phyloP scores from a whole-genome alignment of 2,797 vertebrate species.

The Serranus cabrilla region DNA sequence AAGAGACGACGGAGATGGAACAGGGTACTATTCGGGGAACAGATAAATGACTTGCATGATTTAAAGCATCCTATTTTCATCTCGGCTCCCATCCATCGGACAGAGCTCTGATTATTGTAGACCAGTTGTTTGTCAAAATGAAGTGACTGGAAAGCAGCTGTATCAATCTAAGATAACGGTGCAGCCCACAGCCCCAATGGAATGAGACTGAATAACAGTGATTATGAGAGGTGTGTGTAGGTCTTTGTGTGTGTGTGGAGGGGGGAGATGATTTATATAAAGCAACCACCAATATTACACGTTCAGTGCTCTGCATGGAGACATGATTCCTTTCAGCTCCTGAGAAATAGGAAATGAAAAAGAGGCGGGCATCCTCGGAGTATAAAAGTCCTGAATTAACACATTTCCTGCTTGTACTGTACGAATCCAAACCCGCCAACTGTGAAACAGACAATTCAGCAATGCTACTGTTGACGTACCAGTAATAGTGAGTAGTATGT shows the following conservation, averaged over 20 bases:
- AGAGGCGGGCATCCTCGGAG: not conserved
- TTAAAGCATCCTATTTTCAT: constrained; percentile 65
- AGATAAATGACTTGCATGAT: constrained; percentile 73
- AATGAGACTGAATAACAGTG: constrained; percentile 36
- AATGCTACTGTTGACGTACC: not conserved
- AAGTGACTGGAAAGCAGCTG: constrained; percentile 50
- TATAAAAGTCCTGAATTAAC: constrained; percentile 7
- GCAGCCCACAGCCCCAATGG: constrained; percentile 18
- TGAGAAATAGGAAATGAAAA: constrained; percentile 44
- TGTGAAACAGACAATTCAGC: not conserved
- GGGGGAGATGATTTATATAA: constrained; percentile 9
- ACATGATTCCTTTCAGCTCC: constrained; percentile 14
- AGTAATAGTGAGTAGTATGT: not conserved
- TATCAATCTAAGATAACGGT: constrained; percentile 54
- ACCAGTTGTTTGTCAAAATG: constrained; percentile 63
- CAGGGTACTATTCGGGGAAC: constrained; percentile 35
- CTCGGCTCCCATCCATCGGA: constrained; percentile 43
- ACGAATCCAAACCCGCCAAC: not conserved
- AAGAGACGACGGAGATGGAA: constrained; percentile 56
- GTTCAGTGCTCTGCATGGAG: constrained; percentile 16
- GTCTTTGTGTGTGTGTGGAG: not conserved
- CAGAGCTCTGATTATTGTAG: constrained; percentile 46
- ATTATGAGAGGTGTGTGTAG: constrained; percentile 4
- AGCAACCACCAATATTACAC: constrained; percentile 25
- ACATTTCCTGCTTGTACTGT: not conserved